Evolutionary conservation across 2,888 invertebrate genomes (phyloP).

Genomic region (Microctonus aethiopoides): DNA sequence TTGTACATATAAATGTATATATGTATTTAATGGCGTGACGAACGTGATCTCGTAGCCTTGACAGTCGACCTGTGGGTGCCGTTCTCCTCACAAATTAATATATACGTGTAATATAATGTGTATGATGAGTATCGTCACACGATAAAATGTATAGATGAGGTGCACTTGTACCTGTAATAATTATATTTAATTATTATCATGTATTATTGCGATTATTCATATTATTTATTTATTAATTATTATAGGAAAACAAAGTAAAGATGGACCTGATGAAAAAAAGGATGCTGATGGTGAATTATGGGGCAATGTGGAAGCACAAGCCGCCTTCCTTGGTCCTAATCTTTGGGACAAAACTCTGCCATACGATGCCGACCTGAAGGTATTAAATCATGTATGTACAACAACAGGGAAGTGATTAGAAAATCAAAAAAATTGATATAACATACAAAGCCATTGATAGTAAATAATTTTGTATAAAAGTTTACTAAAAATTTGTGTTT

Average conservation of each 20-base stretch:
- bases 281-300: constrained; percentile 85
- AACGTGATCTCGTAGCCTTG: constrained; percentile 58
- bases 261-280: constrained; percentile 75
- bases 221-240: constrained; percentile 29
- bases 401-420: constrained; percentile 31
- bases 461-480: too few species aligned
- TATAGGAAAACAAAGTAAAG: constrained; percentile 65
- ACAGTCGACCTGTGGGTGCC: constrained; percentile 56
- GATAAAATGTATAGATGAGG: constrained; percentile 2
- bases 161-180: background rate
- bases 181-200: background rate
- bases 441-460: constrained; percentile 8
- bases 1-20: too few species aligned
- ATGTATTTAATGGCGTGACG: constrained; percentile 54
- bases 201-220: background rate
- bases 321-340: constrained; percentile 95
- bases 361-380: constrained; percentile 96
- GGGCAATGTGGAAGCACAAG: constrained; percentile 89
- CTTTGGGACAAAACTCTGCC: constrained; percentile 95
- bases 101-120: too few species aligned
- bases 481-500: too few species aligned
- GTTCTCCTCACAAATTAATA: constrained; percentile 40
- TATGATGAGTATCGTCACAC: background rate
- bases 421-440: constrained; percentile 14
- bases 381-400: constrained; percentile 71